Conservation (phyloP, 1,140 invertebrate genomes). For the Capitella teleta region DNA sequence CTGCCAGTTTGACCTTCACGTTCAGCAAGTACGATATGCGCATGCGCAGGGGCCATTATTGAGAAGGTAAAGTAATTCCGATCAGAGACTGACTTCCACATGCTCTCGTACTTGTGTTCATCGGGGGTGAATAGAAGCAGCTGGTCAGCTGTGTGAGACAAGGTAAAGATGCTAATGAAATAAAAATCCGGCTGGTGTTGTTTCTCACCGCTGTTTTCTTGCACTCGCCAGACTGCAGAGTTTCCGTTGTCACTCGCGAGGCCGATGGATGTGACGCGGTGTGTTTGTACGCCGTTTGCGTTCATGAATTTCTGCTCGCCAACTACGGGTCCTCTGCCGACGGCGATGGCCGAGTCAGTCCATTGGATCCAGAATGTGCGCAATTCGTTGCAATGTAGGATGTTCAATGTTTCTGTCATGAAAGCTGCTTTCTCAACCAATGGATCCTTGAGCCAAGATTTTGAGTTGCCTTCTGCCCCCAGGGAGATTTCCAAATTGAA, state of each 20-base stretch:
- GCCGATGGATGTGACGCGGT: background rate
- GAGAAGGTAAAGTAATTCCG: constrained; percentile 7
- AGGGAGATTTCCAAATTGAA: background rate
- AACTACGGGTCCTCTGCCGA: background rate
- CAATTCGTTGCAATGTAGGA: constrained; percentile 5
- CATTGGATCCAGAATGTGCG: constrained; percentile 6
- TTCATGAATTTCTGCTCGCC: background rate
- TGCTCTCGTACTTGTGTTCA: constrained; percentile 4
- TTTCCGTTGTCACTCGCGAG: background rate
- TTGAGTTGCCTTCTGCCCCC: background rate
- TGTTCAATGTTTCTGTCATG: background rate
- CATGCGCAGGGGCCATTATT: background rate
- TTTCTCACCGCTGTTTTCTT: background rate
- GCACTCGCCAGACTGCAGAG: background rate
- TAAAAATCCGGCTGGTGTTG: background rate
- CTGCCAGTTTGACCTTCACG: background rate
- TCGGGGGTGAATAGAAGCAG: constrained; percentile 3
- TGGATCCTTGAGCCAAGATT: too few species aligned
- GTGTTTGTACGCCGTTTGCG: background rate
- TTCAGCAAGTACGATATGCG: constrained; percentile 5
- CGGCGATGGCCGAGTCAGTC: background rate
- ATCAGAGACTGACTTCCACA: constrained; percentile 7
- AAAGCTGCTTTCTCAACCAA: background rate
- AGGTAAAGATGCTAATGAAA: background rate
- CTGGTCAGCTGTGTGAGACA: background rate